A percentile compares a stretch with the other conserved stretches of the same genome.
phyloP scores from a whole-genome alignment of 2,888 invertebrate genomes.

The Lysandra coridon region DNA sequence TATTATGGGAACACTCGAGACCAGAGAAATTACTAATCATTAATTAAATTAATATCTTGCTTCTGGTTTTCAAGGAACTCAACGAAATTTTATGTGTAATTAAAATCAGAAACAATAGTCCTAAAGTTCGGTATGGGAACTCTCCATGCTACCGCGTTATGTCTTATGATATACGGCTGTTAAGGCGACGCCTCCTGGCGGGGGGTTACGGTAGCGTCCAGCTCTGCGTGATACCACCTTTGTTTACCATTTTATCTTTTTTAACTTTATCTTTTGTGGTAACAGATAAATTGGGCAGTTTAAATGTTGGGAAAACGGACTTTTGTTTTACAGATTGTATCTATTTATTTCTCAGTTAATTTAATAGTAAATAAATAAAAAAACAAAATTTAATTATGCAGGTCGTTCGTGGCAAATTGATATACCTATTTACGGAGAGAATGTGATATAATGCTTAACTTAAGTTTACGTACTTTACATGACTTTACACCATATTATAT shows the following conservation, averaged over 20 bases:
- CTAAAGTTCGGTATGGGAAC: slow-evolving; percentile 46
- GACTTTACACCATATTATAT: too few relatives aligned
- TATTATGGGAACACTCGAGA: not conserved
- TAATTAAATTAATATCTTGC: slow-evolving; percentile 6
- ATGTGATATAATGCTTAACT: too few relatives aligned
- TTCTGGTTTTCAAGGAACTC: not conserved
- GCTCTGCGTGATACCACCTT: slow-evolving; percentile 61
- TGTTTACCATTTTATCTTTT: slow-evolving; percentile 45
- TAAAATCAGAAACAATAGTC: slow-evolving; percentile 48
- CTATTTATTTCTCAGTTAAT: not conserved
- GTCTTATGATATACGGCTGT: slow-evolving; percentile 43
- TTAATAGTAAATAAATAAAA: too few relatives aligned
- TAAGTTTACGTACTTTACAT: too few relatives aligned
- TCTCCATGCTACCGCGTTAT: slow-evolving; percentile 46
- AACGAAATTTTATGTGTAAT: slow-evolving; percentile 40
- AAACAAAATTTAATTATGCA: too few relatives aligned
- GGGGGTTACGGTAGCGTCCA: slow-evolving; percentile 75
- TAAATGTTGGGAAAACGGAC: not conserved
- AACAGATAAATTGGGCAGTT: slow-evolving; percentile 22
- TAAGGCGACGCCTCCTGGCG: slow-evolving; percentile 59
- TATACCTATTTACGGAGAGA: too few relatives aligned
- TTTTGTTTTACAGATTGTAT: not conserved
- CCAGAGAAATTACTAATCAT: not conserved
- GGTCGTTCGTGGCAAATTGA: too few relatives aligned
- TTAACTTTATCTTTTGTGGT: slow-evolving; percentile 24